Base-by-base conservation (phyloP, 2,113 vertebrate species). In the Lagenorhynchus albirostris region DNA sequence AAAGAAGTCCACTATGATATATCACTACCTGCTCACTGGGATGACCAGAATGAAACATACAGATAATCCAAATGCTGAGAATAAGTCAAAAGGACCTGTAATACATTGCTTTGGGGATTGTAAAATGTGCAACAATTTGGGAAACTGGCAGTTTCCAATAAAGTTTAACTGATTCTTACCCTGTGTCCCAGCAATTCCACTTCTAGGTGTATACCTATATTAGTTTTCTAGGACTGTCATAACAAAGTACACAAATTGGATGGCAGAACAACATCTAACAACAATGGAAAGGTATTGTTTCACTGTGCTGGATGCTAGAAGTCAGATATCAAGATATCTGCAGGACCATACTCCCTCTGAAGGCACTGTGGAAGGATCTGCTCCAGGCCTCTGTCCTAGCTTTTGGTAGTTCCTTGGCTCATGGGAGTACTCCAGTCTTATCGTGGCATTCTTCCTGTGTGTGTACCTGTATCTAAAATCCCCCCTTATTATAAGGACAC, bases 261-360 rank as follows among this genome's bases (percentile, higher is more conserved):
- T 20, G 36, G 36, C 36, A 76, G 23, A 67, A 53, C 50, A 53
- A 53, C 50, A 53, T 15, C 50, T 15, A 53, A 53, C 50, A 55
- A 20, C 21, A 70, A 33, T 2, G 25, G 29, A 55, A n/a, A n/a
- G 2, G 21, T 36, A 36, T 7, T 20, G 4, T 77, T 76, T 77
- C 36, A 58, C 26, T 20, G 50, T 44, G 15, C 60, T 20, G 10
- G n/a, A 58, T 41, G 15, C 60, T 55, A 33, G 20, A 63, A 26
- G 15, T n/a, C 15, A 9, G 6, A 58, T 9, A 77, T 7, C 50
- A 38, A 80, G 3, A 0, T 38, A 10, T 17, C 0, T 0, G 13
- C 4, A 50, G 25, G 44, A 15, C 38, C 5, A 36, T 15, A 5
- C 1, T 62, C 50, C 23, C 8, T 68, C n/a, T 44, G 23, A 7